Conservation (phyloP, 37 sponge, comb jelly and placozoan species). For the Theonella swinhoei region DNA sequence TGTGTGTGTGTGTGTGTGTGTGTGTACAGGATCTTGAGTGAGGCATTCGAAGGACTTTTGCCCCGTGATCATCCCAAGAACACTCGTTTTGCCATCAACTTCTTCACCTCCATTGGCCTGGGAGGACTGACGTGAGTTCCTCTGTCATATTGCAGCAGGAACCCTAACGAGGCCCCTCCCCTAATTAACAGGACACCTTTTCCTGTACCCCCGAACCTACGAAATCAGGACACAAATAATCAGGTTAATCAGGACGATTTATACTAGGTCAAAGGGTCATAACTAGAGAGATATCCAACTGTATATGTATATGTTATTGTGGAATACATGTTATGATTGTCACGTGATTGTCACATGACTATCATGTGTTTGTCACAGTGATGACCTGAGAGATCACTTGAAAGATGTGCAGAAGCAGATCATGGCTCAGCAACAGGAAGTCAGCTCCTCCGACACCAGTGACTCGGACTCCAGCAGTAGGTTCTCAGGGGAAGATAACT, state of each 20-base stretch:
- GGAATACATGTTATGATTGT: neutral
- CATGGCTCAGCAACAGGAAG: conserved; percentile 72
- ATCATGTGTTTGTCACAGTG: conserved; percentile 33
- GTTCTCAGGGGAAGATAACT: conserved; percentile 8
- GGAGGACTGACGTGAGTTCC: conserved; percentile 92
- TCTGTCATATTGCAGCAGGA: neutral
- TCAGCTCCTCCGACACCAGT: conserved; percentile 31
- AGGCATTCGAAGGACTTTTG: conserved; percentile 90
- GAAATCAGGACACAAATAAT: neutral
- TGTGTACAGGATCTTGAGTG: conserved; percentile 57
- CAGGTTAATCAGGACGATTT: no score
- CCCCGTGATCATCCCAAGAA: conserved; percentile 93
- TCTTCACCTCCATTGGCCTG: conserved; percentile 98
- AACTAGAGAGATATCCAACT: no score
- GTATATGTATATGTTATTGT: no score
- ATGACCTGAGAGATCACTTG: conserved; percentile 91
- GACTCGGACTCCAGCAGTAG: neutral
- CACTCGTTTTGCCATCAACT: conserved; percentile 97
- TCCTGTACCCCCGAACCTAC: neutral
- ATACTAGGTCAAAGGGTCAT: conserved; percentile 6
- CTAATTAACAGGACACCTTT: neutral
- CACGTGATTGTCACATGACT: neutral
- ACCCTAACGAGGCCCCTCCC: neutral
- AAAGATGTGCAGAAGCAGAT: conserved; percentile 91
- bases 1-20: no score